Evolutionary conservation across 1,140 invertebrate genomes (phyloP), one percentile per base, ranked within the genome.

Genomic region (Zelostemma sp.): DNA sequence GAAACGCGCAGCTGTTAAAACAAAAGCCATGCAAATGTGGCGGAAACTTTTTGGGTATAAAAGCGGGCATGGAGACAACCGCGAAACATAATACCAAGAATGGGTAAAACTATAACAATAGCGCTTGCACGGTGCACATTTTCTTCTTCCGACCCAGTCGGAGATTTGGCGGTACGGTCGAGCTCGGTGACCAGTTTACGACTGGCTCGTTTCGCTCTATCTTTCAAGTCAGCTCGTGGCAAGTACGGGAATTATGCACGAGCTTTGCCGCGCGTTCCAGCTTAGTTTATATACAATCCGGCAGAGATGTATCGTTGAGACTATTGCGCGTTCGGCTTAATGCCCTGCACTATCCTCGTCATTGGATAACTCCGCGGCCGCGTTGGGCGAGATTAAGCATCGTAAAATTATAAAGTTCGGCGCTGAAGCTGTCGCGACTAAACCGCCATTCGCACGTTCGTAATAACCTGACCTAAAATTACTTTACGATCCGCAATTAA

Each of bases 321-420:
- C 60, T 49, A 61, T 54, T 57, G 55, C 57, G 35, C 60, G 41
- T 46, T 60, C 56, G 33, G 40, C 69, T 65, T 68, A 72, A 68
- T 59, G 38, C 31, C 31, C 3, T 8, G 8, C 63, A 35, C 54
- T 14, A 40, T 57, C 48, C 51, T 50, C 19, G 54, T 58, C 48
- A 54, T 46, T 70, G 51, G 47, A 64, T 63, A 61, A 64, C 47
- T 41, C 47, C 57, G 50, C 61, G 59, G 65, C 62, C 60, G 57
- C 49, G 53, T 47, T 45, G 35, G 16, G 60, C 51, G 66, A 78
- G 72, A 72, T 75, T 74, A 77, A 77, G 68, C 61, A 58, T 80
- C 78, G 73, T 79, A 77, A 80, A 82, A 80, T 77, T 77, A 75
- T 77, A 77, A 83, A 81, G 73, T 76, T 79, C 57, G 54, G 40